phyloP scores from a whole-genome alignment of 1,140 invertebrate genomes.

The Drosophila watanabei region DNA sequence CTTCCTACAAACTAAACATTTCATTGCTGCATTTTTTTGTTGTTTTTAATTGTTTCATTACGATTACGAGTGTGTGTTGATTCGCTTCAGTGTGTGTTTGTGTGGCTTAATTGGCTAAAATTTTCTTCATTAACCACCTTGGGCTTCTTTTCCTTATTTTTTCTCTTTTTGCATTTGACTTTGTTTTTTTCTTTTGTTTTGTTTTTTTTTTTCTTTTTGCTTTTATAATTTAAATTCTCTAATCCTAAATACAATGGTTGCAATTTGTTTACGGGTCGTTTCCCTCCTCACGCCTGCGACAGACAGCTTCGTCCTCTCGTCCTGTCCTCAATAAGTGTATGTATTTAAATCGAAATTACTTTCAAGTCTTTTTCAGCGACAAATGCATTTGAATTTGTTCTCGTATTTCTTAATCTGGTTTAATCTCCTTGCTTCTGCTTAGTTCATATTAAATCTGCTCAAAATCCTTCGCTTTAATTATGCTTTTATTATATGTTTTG shows the following conservation, averaged over 20 bases:
- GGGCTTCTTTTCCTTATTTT: slow-evolving; percentile 35
- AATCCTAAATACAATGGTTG: slow-evolving; percentile 79
- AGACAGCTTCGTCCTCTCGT: slow-evolving; percentile 32
- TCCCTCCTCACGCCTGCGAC: slow-evolving; percentile 36
- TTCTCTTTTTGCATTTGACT: slow-evolving; percentile 40
- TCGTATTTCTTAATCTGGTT: slow-evolving; percentile 65
- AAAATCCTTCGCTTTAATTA: slow-evolving; percentile 78
- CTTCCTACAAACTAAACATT: slow-evolving; percentile 78
- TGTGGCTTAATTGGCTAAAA: slow-evolving; percentile 74
- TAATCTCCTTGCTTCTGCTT: slow-evolving; percentile 42
- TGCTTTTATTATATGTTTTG: slow-evolving; percentile 73
- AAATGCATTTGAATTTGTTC: slow-evolving; percentile 84
- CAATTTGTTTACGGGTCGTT: slow-evolving; percentile 66
- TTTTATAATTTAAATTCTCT: slow-evolving; percentile 69
- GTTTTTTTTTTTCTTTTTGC: slow-evolving; percentile 44
- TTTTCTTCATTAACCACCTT: slow-evolving; percentile 50
- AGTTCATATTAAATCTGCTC: slow-evolving; percentile 76
- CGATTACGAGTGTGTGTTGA: slow-evolving; percentile 54
- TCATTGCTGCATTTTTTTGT: slow-evolving; percentile 48
- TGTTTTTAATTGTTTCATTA: slow-evolving; percentile 50
- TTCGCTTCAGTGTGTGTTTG: slow-evolving; percentile 48
- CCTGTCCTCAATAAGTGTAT: slow-evolving; percentile 61
- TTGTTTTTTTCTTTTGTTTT: slow-evolving; percentile 19
- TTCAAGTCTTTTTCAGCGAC: slow-evolving; percentile 85
- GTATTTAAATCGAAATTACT: slow-evolving; percentile 81